These are phyloP conservation scores for Clangula hyemalis DNA, from an alignment of 2,797 vertebrate genomes.

Conservation along the genomic window DNA sequence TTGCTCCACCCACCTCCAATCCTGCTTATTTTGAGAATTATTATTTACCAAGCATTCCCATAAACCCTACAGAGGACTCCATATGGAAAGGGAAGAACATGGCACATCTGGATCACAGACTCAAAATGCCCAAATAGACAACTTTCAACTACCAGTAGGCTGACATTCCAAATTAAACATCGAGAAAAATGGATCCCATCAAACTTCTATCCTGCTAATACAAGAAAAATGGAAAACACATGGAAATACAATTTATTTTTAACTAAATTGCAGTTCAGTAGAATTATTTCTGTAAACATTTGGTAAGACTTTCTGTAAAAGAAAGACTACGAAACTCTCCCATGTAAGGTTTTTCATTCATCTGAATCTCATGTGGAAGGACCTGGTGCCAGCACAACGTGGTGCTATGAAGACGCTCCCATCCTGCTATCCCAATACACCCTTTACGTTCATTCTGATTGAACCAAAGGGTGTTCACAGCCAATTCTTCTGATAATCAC, in stretches of 20 bases:
- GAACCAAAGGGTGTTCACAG: background rate
- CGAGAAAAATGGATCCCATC: background rate
- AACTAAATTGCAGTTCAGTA: background rate
- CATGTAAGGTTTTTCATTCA: background rate
- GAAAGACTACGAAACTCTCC: background rate
- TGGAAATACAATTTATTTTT: background rate
- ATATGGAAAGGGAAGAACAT: background rate
- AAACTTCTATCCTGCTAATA: background rate
- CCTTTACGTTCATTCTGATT: background rate
- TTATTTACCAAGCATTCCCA: background rate
- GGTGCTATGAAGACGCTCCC: background rate
- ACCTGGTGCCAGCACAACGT: background rate
- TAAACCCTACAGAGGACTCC: background rate
- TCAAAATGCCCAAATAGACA: background rate
- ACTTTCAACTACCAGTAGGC: background rate
- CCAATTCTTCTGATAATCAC: background rate
- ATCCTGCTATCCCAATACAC: background rate
- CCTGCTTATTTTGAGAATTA: background rate
- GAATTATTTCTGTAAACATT: background rate
- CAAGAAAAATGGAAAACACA: background rate
- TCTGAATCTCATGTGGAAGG: background rate
- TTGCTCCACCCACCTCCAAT: background rate
- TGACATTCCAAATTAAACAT: background rate
- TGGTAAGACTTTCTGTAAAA: background rate
- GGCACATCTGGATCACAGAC: background rate